These are phyloP conservation scores for Phenganax subtilis DNA, from an alignment of 92 coral and sea anemone species.

Conservation along the genomic window DNA sequence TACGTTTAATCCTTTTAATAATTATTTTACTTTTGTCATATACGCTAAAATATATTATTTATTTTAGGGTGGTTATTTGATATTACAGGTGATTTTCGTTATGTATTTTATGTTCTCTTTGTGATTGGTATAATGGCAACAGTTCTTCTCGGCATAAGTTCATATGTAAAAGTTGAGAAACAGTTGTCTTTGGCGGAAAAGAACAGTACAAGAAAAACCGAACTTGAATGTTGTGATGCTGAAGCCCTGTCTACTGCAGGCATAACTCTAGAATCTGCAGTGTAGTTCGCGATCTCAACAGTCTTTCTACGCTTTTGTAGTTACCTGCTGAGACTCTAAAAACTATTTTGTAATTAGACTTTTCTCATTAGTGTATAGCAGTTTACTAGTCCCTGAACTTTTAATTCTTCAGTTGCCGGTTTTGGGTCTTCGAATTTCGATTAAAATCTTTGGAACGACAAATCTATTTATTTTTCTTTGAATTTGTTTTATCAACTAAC, in stretches of 20 bases:
- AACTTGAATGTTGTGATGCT: not conserved
- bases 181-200: conserved; percentile 9
- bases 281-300: no score
- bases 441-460: no score
- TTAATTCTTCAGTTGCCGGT: no score
- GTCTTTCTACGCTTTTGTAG: no score
- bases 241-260: not conserved
- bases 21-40: not conserved
- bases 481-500: no score
- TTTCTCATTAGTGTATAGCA: no score
- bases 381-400: no score
- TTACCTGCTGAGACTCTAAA: no score
- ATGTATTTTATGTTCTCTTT: not conserved
- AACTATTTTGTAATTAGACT: no score
- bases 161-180: conserved; percentile 23
- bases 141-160: not conserved
- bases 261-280: no score
- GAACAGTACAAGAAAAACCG: conserved; percentile 9
- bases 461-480: no score
- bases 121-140: conserved; percentile 10
- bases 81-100: conserved; percentile 24
- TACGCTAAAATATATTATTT: not conserved
- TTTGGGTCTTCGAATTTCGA: no score
- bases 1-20: not conserved
- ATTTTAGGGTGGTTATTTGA: conserved; percentile 24